Percentiles rank a stretch among this genome's conserved stretches.
Conservation (phyloP, 23 tunicate genomes). For the Corella eumyota region DNA sequence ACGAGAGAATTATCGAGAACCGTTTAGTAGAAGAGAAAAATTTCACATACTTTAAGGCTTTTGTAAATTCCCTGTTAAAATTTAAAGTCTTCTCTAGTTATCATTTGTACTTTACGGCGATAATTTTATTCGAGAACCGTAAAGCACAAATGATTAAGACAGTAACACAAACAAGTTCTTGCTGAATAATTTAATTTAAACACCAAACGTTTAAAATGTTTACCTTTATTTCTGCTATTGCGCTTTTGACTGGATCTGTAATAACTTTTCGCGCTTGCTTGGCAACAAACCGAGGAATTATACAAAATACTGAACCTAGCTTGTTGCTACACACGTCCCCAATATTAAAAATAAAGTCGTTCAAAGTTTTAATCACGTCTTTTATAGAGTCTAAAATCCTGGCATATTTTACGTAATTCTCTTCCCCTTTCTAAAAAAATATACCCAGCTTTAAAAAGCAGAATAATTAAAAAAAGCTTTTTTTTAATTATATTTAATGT, state of each 20-base stretch:
- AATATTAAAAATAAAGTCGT: constrained; percentile 40
- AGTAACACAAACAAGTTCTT: too few species aligned
- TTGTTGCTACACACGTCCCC: constrained; percentile 37
- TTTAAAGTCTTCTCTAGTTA: too few species aligned
- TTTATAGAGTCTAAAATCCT: constrained; percentile 23
- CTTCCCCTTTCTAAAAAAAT: constrained; percentile 48
- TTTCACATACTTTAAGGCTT: too few species aligned
- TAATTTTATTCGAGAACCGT: too few species aligned
- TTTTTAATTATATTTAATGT: too few species aligned
- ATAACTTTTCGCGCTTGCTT: constrained; percentile 41
- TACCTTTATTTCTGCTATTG: constrained; percentile 42
- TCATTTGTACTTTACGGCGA: too few species aligned
- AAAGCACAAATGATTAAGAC: too few species aligned
- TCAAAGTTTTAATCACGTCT: constrained; percentile 8
- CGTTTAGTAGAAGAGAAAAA: not conserved
- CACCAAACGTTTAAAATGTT: constrained; percentile 3
- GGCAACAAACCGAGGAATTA: constrained; percentile 55
- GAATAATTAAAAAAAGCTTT: too few species aligned
- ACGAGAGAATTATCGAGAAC: constrained; percentile 7
- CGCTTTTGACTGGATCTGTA: constrained; percentile 30
- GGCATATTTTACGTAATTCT: constrained; percentile 31
- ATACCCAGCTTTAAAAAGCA: too few species aligned
- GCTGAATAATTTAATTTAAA: too few species aligned
- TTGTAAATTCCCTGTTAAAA: too few species aligned
- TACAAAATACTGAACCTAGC: constrained; percentile 53